Evolutionary conservation across 92 coral and sea anemone genomes (phyloP).

Genomic region (Ricordea florida): DNA sequence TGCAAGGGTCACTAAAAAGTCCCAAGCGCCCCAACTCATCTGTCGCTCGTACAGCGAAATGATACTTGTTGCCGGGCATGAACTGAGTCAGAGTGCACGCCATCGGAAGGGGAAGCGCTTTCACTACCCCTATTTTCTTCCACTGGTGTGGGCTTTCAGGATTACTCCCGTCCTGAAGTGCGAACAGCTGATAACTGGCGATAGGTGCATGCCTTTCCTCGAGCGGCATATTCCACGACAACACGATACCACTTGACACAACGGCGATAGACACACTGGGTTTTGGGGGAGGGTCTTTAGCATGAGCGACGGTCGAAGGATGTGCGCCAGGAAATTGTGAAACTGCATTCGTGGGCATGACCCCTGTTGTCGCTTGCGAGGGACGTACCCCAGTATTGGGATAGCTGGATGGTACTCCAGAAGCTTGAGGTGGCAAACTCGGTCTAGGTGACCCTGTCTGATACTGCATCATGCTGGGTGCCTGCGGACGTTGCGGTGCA

Average conservation of each 20-base stretch:
- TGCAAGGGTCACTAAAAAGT: conserved; percentile 86
- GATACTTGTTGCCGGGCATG: conserved; percentile 93
- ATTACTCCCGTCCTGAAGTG: conserved; percentile 79
- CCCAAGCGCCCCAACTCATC: conserved; percentile 90
- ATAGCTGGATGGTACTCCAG: background rate
- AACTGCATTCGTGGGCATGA: conserved; percentile 9
- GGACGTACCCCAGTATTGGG: background rate
- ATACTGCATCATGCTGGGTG: background rate
- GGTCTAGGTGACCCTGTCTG: conserved; percentile 16
- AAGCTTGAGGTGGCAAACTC: conserved; percentile 4
- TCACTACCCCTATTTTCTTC: conserved; percentile 97
- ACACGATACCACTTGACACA: conserved; percentile 90
- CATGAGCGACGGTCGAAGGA: background rate
- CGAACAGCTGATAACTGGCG: conserved; percentile 87
- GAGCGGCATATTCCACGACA: conserved; percentile 96
- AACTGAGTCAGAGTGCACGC: conserved; percentile 98
- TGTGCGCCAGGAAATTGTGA: background rate
- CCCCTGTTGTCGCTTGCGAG: background rate
- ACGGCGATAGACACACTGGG: conserved; percentile 94
- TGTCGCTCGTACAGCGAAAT: conserved; percentile 92
- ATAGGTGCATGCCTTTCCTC: conserved; percentile 70
- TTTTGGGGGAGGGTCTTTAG: conserved; percentile 72
- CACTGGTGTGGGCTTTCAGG: conserved; percentile 72
- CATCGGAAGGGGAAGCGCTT: conserved; percentile 97
- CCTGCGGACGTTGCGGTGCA: background rate